A percentile compares a stretch with the other conserved stretches of the same genome.
phyloP scores from a whole-genome alignment of 2,797 vertebrate species.

The Aplochiton taeniatus region DNA sequence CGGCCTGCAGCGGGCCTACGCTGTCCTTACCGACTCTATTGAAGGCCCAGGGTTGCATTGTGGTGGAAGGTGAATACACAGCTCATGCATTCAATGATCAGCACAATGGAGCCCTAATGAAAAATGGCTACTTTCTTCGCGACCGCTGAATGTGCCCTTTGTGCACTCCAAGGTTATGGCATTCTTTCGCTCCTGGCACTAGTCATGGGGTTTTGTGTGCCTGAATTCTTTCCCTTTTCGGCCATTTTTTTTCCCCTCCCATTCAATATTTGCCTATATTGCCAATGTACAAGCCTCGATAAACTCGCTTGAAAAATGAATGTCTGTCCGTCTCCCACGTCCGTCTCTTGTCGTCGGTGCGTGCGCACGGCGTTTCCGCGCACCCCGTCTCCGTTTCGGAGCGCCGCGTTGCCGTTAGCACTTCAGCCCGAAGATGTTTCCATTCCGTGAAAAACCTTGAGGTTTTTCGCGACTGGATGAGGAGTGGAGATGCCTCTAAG shows the following conservation, averaged over 20 bases:
- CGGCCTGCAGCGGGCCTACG: conserved; percentile 49
- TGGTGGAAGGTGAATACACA: conserved; percentile 66
- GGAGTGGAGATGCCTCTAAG: conserved; percentile 32
- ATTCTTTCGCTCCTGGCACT: conserved; percentile 64
- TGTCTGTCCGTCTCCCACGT: not conserved
- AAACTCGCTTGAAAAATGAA: conserved; percentile 15
- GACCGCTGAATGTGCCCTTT: conserved; percentile 69
- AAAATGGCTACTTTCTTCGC: conserved; percentile 66
- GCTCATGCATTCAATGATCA: conserved; percentile 65
- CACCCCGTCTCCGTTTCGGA: conserved; percentile 3
- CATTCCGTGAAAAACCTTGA: conserved; percentile 60
- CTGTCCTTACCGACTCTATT: conserved; percentile 59
- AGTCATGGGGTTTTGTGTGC: conserved; percentile 64
- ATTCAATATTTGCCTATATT: conserved; percentile 59
- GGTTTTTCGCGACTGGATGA: conserved; percentile 32
- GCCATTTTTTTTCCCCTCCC: conserved; percentile 58
- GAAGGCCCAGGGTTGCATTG: conserved; percentile 60
- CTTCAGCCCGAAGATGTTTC: conserved; percentile 47
- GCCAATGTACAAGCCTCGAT: no score
- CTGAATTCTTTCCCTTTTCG: conserved; percentile 74
- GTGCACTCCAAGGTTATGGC: conserved; percentile 72
- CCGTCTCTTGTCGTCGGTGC: not conserved
- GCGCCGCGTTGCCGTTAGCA: conserved; percentile 40
- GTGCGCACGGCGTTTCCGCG: no score
- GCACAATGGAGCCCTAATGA: conserved; percentile 63